These are phyloP conservation scores for Anser cygnoides DNA, from an alignment of 2,113 vertebrate genomes.

Conservation along the genomic window DNA sequence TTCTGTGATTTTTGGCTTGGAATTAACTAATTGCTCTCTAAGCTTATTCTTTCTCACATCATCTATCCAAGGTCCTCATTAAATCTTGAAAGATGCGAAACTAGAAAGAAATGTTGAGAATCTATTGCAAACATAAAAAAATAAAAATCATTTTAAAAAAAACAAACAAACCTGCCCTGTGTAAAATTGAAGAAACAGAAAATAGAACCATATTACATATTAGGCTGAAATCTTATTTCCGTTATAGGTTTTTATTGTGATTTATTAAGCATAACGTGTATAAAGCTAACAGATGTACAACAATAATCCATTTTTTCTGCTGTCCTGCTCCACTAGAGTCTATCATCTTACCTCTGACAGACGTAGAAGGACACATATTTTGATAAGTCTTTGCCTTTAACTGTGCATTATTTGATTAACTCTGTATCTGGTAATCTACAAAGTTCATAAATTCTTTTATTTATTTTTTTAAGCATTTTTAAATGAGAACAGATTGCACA, in stretches of 20 bases:
- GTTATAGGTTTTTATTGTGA: not conserved
- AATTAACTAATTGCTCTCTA: not conserved
- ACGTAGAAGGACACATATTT: not conserved
- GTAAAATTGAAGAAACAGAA: not conserved
- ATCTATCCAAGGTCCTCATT: not conserved
- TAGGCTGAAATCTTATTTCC: not conserved
- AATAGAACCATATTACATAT: not conserved
- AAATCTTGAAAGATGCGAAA: not conserved
- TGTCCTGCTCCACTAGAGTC: not conserved
- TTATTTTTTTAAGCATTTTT: not conserved
- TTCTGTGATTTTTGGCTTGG: not conserved
- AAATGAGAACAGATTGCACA: not conserved
- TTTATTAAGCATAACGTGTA: not conserved
- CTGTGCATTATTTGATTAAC: not conserved
- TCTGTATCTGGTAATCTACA: not conserved
- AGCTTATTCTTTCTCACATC: not conserved
- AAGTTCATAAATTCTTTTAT: not conserved
- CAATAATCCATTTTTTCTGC: not conserved
- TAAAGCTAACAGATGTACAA: not conserved
- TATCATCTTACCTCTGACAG: not conserved
- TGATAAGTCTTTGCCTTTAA: not conserved
- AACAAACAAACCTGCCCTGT: not conserved
- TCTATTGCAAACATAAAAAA: not conserved
- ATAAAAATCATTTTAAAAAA: not conserved
- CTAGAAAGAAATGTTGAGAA: not conserved